phyloP scores from a whole-genome alignment of 2,113 vertebrate species.

The Shinisaurus crocodilurus region DNA sequence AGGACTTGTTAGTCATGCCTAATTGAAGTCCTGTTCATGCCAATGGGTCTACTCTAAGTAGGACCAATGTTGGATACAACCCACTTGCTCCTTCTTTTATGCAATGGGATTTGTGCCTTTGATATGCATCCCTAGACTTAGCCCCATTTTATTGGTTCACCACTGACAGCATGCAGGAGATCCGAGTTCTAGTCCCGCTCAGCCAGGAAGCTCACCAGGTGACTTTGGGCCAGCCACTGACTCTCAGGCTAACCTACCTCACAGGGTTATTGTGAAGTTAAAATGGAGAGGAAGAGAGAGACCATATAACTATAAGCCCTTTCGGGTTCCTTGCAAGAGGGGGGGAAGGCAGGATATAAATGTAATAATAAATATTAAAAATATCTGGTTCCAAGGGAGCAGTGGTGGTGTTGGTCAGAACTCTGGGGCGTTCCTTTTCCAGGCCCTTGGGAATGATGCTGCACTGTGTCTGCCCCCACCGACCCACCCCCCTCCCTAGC shows the following conservation, averaged over 20 bases:
- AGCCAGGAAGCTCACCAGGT: too few species aligned
- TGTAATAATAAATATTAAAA: not conserved
- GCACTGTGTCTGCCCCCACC: conserved; percentile 70
- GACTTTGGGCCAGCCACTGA: too few species aligned
- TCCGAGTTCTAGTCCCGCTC: too few species aligned
- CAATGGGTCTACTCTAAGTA: not conserved
- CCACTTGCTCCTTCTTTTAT: not conserved
- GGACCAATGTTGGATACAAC: not conserved
- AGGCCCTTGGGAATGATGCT: not conserved
- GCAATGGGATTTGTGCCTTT: not conserved
- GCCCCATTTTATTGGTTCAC: not conserved
- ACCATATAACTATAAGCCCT: too few species aligned
- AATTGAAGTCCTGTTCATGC: too few species aligned
- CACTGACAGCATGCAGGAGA: not conserved
- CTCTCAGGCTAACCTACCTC: too few species aligned
- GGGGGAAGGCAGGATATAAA: too few species aligned
- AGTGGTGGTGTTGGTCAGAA: not conserved
- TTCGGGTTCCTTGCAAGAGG: too few species aligned
- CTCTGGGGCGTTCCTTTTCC: not conserved
- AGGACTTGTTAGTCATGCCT: too few species aligned
- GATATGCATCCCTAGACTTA: not conserved
- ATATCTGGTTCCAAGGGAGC: not conserved
- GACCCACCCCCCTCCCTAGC: conserved; percentile 40
- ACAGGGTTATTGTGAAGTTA: too few species aligned
- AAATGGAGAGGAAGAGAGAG: too few species aligned